Evolutionary conservation across 2,797 vertebrate genomes (phyloP).

Genomic region (Melanotaenia maccullochi): DNA sequence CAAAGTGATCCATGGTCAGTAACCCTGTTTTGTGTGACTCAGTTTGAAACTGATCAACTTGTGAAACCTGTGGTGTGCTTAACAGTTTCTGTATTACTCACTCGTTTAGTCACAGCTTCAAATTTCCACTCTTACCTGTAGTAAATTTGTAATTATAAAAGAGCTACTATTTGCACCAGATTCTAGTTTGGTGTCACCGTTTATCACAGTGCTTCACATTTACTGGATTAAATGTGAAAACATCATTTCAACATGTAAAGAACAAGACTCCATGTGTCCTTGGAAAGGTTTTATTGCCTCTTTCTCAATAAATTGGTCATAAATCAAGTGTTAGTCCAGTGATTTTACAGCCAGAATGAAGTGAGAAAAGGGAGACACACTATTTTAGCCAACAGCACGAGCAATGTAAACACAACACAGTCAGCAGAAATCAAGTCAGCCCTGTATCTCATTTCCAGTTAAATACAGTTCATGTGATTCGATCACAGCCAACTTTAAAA

Average conservation of each 20-base stretch:
- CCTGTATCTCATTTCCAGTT: slow-evolving; percentile 7
- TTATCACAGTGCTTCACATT: neutral
- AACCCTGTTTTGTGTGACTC: too few relatives aligned
- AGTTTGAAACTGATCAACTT: too few relatives aligned
- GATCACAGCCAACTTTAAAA: slow-evolving; percentile 33
- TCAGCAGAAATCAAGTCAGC: slow-evolving; percentile 22
- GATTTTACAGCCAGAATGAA: slow-evolving; percentile 58
- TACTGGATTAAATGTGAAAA: neutral
- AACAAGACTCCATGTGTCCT: slow-evolving; percentile 1
- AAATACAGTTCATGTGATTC: slow-evolving; percentile 32
- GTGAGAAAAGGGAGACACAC: slow-evolving; percentile 50
- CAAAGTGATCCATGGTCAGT: too few relatives aligned
- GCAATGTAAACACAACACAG: slow-evolving; percentile 65
- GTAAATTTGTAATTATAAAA: too few relatives aligned
- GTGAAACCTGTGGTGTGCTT: too few relatives aligned
- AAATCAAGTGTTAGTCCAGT: slow-evolving; percentile 63
- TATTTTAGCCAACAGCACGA: slow-evolving; percentile 37
- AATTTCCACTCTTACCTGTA: too few relatives aligned
- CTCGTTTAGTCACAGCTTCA: neutral
- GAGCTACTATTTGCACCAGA: neutral
- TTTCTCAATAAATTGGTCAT: slow-evolving; percentile 60
- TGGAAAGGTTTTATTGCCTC: slow-evolving; percentile 72
- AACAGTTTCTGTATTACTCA: too few relatives aligned
- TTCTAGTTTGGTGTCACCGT: neutral
- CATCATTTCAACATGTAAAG: neutral